These are phyloP conservation scores for Drosophila dives DNA, from an alignment of 2,888 invertebrate genomes.

Conservation along the genomic window DNA sequence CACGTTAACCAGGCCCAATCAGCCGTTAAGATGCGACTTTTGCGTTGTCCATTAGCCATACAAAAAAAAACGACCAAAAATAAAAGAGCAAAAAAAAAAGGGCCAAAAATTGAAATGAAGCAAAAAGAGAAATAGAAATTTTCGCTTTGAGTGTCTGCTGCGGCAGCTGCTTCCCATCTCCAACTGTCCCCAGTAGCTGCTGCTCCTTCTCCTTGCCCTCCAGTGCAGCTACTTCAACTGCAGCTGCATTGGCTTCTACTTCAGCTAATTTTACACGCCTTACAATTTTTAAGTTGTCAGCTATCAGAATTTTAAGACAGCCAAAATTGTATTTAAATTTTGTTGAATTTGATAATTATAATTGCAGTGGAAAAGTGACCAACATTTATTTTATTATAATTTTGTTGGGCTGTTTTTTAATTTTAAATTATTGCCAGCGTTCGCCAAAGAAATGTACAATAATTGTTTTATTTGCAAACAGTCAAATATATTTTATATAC, in stretches of 20 bases:
- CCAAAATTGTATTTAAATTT: neutral
- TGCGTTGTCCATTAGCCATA: constrained; percentile 61
- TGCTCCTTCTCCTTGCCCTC: neutral
- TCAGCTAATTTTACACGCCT: neutral
- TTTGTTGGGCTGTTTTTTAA: neutral
- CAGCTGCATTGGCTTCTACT: neutral
- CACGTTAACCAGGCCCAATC: constrained; percentile 63
- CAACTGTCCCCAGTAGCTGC: neutral
- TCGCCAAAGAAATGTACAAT: neutral
- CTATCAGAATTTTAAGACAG: neutral
- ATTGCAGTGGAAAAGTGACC: neutral
- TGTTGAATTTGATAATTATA: neutral
- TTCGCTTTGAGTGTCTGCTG: constrained; percentile 41
- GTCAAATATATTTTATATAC: too few species aligned
- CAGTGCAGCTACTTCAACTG: neutral
- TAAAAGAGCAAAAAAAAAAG: constrained; percentile 3
- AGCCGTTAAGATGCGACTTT: constrained; percentile 71
- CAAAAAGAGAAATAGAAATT: constrained; percentile 18
- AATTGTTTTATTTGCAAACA: neutral
- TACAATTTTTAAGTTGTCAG: neutral
- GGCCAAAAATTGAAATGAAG: neutral
- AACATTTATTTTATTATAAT: neutral
- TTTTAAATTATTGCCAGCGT: neutral
- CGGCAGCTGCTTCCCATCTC: constrained; percentile 30
- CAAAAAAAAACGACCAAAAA: constrained; percentile 4